Percentiles rank a stretch among this genome's conserved stretches.
Conservation (phyloP, 2,113 vertebrate species). For the Bambusicola thoracicus region DNA sequence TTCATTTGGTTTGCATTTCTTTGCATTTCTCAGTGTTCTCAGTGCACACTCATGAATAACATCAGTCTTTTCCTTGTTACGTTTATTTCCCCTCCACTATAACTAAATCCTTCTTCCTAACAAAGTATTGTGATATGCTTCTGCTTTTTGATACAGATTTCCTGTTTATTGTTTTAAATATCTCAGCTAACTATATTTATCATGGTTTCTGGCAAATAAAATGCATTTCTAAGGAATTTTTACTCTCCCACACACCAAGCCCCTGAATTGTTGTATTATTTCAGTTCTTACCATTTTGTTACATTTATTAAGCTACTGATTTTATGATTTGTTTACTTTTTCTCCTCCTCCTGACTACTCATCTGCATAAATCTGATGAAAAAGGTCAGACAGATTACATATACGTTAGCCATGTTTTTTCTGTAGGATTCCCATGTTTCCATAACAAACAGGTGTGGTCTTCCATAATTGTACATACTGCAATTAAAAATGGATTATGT, state of each 20-base stretch:
- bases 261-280: not conserved
- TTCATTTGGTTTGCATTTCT: not conserved
- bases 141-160: not conserved
- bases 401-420: not conserved
- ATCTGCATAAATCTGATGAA: not conserved
- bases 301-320: not conserved
- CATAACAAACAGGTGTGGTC: not conserved
- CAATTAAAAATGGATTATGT: not conserved
- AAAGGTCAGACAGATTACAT: not conserved
- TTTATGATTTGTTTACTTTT: not conserved
- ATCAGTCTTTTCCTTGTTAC: not conserved
- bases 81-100: not conserved
- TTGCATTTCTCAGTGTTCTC: not conserved
- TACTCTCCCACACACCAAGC: not conserved
- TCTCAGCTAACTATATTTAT: not conserved
- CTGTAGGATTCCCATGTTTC: not conserved
- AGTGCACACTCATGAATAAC: not conserved
- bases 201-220: not conserved
- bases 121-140: not conserved
- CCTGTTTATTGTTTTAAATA: not conserved
- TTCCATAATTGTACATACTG: not conserved
- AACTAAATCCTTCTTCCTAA: not conserved
- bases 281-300: not conserved
- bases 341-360: not conserved
- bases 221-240: not conserved